A percentile compares a stretch with the other conserved stretches of the same genome.
phyloP scores from a whole-genome alignment of 2,888 invertebrate genomes.

The Hybos culiciformis region DNA sequence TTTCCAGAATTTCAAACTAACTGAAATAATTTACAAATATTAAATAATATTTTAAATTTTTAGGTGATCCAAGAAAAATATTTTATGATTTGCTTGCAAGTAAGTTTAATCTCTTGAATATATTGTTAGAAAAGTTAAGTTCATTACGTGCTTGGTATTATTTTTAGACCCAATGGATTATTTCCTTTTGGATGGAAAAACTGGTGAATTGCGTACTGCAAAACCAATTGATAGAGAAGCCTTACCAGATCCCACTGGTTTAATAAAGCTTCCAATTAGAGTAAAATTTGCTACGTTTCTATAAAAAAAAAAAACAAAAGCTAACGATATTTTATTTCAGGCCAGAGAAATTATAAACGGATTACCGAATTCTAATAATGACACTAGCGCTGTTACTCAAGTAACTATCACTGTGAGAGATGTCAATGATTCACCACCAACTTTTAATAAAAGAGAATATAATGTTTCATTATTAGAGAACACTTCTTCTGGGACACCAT shows the following conservation, averaged over 20 bases:
- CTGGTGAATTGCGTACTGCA: constrained; percentile 70
- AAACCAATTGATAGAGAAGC: constrained; percentile 76
- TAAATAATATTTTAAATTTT: no score
- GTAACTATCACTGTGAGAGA: constrained; percentile 75
- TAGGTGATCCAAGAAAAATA: constrained; percentile 66
- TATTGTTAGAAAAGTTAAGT: not conserved
- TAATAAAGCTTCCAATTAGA: constrained; percentile 59
- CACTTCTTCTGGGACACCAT: constrained; percentile 62
- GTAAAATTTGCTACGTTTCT: constrained; percentile 33
- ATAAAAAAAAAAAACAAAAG: not conserved
- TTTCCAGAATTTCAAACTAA: no score
- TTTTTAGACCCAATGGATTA: constrained; percentile 71
- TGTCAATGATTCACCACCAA: constrained; percentile 79
- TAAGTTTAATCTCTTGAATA: constrained; percentile 35
- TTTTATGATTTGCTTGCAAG: constrained; percentile 66
- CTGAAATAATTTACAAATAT: no score
- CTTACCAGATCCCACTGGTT: constrained; percentile 62
- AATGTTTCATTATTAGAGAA: constrained; percentile 70
- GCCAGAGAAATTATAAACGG: constrained; percentile 69
- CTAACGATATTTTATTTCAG: constrained; percentile 27
- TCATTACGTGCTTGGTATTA: not conserved
- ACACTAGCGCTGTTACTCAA: constrained; percentile 55
- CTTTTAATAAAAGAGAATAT: constrained; percentile 71
- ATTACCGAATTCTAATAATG: constrained; percentile 48
- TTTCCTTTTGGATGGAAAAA: constrained; percentile 63